Conservation (phyloP, 2,888 invertebrate species). For the Papilio protenor region DNA sequence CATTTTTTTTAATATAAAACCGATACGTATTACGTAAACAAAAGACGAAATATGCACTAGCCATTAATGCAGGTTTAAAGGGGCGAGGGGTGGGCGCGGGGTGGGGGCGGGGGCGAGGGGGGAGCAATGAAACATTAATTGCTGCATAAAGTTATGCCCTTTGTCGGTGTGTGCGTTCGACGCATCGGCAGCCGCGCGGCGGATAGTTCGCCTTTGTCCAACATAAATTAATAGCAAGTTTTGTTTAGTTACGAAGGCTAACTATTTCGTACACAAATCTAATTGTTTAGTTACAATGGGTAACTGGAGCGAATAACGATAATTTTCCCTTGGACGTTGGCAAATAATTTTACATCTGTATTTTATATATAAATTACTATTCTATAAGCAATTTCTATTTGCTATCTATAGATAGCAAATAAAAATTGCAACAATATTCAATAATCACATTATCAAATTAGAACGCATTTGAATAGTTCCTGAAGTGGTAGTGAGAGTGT, state of each 20-base stretch:
- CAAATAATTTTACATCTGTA: background rate
- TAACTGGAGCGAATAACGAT: background rate
- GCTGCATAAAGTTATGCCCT: slow-evolving; percentile 56
- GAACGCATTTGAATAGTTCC: background rate
- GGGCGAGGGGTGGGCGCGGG: background rate
- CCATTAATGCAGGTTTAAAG: slow-evolving; percentile 10
- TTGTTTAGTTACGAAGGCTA: slow-evolving; percentile 24
- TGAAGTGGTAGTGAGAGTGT: background rate
- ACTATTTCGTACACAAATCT: slow-evolving; percentile 16
- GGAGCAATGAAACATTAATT: slow-evolving; percentile 55
- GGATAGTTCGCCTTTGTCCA: slow-evolving; percentile 44
- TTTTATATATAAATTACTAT: no score
- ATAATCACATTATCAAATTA: background rate
- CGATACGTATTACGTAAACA: slow-evolving; percentile 3
- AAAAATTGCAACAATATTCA: no score
- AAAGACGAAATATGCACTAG: slow-evolving; percentile 1
- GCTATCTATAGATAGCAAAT: no score
- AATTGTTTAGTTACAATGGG: slow-evolving; percentile 19
- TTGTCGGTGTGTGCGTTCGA: slow-evolving; percentile 46
- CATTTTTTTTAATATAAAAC: background rate
- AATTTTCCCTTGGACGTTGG: background rate
- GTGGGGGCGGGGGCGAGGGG: background rate
- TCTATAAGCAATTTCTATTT: no score
- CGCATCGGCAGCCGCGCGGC: slow-evolving; percentile 44
- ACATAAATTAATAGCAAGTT: slow-evolving; percentile 34